Base-by-base conservation (phyloP, 2,888 invertebrate genomes). In the Athetis lepigone region DNA sequence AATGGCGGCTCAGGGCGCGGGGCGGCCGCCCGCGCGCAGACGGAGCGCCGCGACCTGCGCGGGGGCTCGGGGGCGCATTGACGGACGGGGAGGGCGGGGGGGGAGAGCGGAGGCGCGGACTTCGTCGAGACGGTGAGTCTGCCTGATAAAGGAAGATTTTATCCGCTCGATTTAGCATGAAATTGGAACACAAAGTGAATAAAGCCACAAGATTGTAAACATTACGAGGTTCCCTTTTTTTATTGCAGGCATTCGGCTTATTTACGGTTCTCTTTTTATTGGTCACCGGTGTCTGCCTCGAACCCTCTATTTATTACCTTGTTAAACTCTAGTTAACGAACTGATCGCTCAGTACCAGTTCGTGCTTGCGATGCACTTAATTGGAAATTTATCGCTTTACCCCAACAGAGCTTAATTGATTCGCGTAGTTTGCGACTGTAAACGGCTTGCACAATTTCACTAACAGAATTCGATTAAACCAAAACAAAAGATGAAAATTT, bases 111-210 rank as follows among this genome's bases (percentile, higher is more conserved):
- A 80, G 83, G 79, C 62, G 69, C 81, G 79, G 77, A 75, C 81
- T 81, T 70, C 83, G 77, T 70, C 91, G 92, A 91, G 93, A 93
- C 94, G 92, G 90, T 87, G 81, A 91, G 94, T 93, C 94, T 94
- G 91, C 91, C 86, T 91, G 93, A 93, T 94, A 93, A 93, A 94
- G 87, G 89, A 93, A 89, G 89, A 92, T 95, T 94, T 94, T 90
- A 93, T 92, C 92, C 93, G 92, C 92, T 92, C 92, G 92, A 94
- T 95, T 95, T 95, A 95, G 93, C 95, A 94, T 94, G 94, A 95
- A 95, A 95, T 95, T 95, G 94, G 93, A 94, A 94, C 91, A 94
- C 95, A 95, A 94, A 94, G 95, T 94, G 95, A 94, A 94, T 95
- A 94, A 94, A 94, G 93, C 93, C 93, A 94, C 94, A 92, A 92